A percentile compares a stretch with the other conserved stretches of the same genome.
phyloP scores from a whole-genome alignment of 2,888 invertebrate species.

The Mimachlamys varia region DNA sequence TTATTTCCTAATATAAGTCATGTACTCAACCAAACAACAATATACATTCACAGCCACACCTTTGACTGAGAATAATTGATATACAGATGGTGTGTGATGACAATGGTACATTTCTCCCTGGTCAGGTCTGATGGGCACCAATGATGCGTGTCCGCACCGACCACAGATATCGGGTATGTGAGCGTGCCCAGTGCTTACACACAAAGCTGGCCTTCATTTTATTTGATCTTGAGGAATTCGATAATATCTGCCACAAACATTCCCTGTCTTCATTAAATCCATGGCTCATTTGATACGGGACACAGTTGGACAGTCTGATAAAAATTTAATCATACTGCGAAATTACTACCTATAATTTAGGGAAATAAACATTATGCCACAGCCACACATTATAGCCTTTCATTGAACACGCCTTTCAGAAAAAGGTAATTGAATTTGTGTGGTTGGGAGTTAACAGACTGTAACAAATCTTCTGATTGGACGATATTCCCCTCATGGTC shows the following conservation, averaged over 20 bases:
- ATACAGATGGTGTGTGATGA: too few relatives aligned
- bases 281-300: not conserved
- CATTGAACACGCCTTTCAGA: slow-evolving; percentile 22
- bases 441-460: slow-evolving; percentile 15
- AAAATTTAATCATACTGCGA: slow-evolving; percentile 17
- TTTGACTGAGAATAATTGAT: too few relatives aligned
- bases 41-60: too few relatives aligned
- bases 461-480: slow-evolving; percentile 22
- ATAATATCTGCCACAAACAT: not conserved
- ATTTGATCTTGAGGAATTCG: not conserved
- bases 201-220: not conserved
- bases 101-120: not conserved
- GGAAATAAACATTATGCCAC: slow-evolving; percentile 25
- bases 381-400: not conserved
- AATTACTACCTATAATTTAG: slow-evolving; percentile 28
- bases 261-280: slow-evolving; percentile 21
- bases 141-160: not conserved
- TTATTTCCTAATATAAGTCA: too few relatives aligned
- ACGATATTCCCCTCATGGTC: not conserved
- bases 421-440: slow-evolving; percentile 30
- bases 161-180: too few relatives aligned
- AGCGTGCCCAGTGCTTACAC: not conserved
- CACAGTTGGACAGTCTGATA: not conserved
- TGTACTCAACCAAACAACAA: too few relatives aligned
- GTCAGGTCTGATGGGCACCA: not conserved